Evolutionary conservation across 2,113 vertebrate genomes (phyloP), one percentile per base, ranked within the genome.

Genomic region (Rafetus swinhoei): DNA sequence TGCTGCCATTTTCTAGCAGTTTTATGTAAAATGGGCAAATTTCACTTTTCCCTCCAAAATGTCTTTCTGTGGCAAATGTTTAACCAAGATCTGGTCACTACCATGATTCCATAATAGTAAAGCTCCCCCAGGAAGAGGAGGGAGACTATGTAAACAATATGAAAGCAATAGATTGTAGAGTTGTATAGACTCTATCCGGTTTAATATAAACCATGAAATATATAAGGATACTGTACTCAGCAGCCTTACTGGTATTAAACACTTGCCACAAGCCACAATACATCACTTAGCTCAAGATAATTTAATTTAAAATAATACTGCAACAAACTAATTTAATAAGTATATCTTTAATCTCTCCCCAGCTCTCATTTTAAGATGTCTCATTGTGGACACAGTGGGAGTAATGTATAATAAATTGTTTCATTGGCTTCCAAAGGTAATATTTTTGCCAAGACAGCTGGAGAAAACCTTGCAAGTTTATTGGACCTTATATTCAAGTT

Each of bases 381-480:
- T 96, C 95, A 84, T 79, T 89, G 90, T 90, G 65, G 85, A 80
- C 94, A 97, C 97, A 94, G 93, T 54, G 95, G 85, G 85, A 97
- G 90, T 74, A 93, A 94, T 3, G 1, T 93, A 76, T 91, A 96
- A 94, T 95, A 96, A 93, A 96, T 72, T 85, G 91, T 93, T 97
- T 88, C 89, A 90, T 84, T 97, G 97, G 93, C 90, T 97, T 96
- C 93, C 95, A 92, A 12, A 94, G 87, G 94, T 97, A 96, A 87
- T 93, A 89, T 90, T 95, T 95, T 95, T 97, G 97, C 97, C 97
- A 98, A 97, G 96, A 94, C 93, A 97, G 95, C 96, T 98, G 96
- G 93, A 96, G 90, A 97, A 96, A 97, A 95, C 89, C 92, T 86
- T 93, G 84, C 88, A 96, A 93, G 93, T 90, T 96, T 93, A 54